Base-by-base conservation (phyloP, 2,888 invertebrate species). In the Patella pellucida region DNA sequence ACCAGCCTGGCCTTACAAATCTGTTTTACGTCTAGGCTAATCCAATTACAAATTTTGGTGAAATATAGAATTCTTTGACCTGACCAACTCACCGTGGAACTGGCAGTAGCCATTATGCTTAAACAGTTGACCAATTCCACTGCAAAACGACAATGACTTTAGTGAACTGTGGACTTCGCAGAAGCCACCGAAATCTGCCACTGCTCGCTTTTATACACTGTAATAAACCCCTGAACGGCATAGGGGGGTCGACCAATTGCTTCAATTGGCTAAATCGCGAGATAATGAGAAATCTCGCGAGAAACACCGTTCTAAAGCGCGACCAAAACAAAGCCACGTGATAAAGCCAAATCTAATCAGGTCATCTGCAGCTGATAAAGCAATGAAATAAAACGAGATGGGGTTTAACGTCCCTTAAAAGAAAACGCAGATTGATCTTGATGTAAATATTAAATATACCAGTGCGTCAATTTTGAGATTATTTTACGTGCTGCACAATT, bases 121-220 rank as follows among this genome's bases (percentile, higher is more conserved):
- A 68, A 73, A 41, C 52, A 41, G 52, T 41, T 19, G n/a, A 50
- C 52, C 19, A 56, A 67, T 71, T 69, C 52, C 41, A 62, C 56
- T 68, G 68, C 52, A 62, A 74, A 62, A 73, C 67, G 71, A 69
- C 76, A 72, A 41, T 69, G 68, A 71, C 69, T 72, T 69, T 52
- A 51, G 71, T 52, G 68, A 67, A 69, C 51, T 69, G 85, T 82
- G 84, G 86, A 82, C 86, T 85, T 82, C 85, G 68, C 72, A 71
- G 84, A 86, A 85, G 85, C 85, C 86, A 81, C 77, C 76, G 76
- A 76, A 71, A 79, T 79, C 83, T 82, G 79, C 81, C 78, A 80
- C 79, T 67, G 80, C 79, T 78, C 76, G 83, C 83, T 86, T 86
- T 83, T 86, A 86, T 86, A 86, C 82, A 81, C 81, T 81, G 79